Conservation (phyloP, 1,140 invertebrate genomes). For the Drosophila simulans region DNA sequence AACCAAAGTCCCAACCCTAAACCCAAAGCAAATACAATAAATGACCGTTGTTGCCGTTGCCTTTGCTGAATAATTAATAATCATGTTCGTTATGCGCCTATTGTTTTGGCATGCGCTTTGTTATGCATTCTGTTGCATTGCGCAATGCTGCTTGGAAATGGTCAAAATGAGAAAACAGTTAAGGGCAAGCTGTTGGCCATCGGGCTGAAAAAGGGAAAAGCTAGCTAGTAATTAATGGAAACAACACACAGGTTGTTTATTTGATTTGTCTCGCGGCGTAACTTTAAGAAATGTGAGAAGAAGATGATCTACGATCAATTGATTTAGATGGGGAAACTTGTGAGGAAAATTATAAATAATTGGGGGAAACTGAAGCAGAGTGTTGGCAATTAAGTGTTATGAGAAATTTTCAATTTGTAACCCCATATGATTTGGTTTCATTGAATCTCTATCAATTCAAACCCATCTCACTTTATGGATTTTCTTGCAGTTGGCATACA, state of each 20-base stretch:
- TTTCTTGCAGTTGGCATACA: neutral
- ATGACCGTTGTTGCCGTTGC: slow-evolving; percentile 38
- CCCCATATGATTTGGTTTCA: slow-evolving; percentile 14
- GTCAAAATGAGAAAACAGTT: slow-evolving; percentile 40
- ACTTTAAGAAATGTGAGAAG: slow-evolving; percentile 21
- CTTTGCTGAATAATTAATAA: slow-evolving; percentile 76
- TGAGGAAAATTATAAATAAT: slow-evolving; percentile 17
- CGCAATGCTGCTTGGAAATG: slow-evolving; percentile 48
- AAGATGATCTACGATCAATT: slow-evolving; percentile 44
- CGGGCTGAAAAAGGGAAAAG: slow-evolving; percentile 23
- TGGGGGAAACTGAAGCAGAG: slow-evolving; percentile 21
- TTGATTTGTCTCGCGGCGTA: slow-evolving; percentile 10
- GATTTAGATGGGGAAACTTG: slow-evolving; percentile 15
- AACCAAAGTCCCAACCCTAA: slow-evolving; percentile 12
- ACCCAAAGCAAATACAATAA: slow-evolving; percentile 27
- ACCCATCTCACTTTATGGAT: neutral
- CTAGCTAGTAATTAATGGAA: slow-evolving; percentile 32
- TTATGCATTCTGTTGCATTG: slow-evolving; percentile 80
- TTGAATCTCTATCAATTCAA: slow-evolving; percentile 2
- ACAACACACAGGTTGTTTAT: slow-evolving; percentile 8
- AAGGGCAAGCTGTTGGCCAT: slow-evolving; percentile 16
- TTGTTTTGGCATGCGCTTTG: slow-evolving; percentile 66
- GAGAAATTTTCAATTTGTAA: slow-evolving; percentile 13
- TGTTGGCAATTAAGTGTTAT: slow-evolving; percentile 25
- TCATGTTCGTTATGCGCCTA: slow-evolving; percentile 67